Conservation (phyloP, 2,888 invertebrate species). For the Erpobdella octoculata region DNA sequence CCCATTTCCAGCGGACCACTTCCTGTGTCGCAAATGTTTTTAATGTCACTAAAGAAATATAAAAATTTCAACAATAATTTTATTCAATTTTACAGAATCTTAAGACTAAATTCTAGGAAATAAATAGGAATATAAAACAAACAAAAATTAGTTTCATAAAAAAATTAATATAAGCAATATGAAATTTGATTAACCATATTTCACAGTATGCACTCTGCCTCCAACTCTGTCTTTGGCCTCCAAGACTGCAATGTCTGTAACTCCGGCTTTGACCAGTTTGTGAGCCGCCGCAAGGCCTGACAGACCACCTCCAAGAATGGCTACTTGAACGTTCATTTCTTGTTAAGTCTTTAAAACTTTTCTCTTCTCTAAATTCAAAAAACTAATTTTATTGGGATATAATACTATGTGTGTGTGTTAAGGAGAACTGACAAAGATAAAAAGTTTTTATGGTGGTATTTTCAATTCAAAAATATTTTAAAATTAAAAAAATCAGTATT, state of each 20-base stretch:
- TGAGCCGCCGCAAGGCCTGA: constrained; percentile 34
- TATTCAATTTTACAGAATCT: not conserved
- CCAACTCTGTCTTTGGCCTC: constrained; percentile 33
- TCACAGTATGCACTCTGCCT: constrained; percentile 32
- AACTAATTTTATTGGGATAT: too few relatives aligned
- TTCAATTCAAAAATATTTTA: too few relatives aligned
- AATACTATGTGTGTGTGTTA: too few relatives aligned
- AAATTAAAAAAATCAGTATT: too few relatives aligned
- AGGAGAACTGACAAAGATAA: too few relatives aligned
- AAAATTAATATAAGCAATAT: not conserved
- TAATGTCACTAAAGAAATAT: not conserved
- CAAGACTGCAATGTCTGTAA: constrained; percentile 27
- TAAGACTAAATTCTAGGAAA: not conserved
- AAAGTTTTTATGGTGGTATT: too few relatives aligned
- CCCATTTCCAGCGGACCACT: constrained; percentile 32
- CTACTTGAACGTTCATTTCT: constrained; percentile 32
- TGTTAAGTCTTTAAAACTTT: too few relatives aligned
- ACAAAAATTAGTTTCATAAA: not conserved
- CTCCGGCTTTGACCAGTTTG: constrained; percentile 23
- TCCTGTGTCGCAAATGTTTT: constrained; percentile 22
- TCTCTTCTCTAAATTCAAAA: too few relatives aligned
- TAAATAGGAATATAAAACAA: not conserved
- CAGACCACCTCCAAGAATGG: constrained; percentile 33
- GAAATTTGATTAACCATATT: constrained; percentile 19
- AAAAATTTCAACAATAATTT: not conserved